Base-by-base conservation (phyloP, 2,797 vertebrate genomes). In the Peromyscus eremicus region DNA sequence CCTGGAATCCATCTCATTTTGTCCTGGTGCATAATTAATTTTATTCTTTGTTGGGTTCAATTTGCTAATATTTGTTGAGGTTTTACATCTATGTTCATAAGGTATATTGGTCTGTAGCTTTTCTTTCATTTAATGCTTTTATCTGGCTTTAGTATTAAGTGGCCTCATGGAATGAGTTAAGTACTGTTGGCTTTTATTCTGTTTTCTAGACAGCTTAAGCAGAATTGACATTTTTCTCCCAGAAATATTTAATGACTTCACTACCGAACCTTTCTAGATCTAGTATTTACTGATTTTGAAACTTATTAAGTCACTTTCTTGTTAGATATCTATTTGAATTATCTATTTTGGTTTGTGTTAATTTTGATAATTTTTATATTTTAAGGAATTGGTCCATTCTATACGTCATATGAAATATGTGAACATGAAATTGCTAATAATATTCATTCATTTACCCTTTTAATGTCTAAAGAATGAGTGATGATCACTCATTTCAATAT, bases 41-140 rank as follows among this genome's bases (percentile, higher is more conserved):
- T 93, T 82, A 75, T 43, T 79, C 21, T 46, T 49, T 91, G 4
- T 86, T 96, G 16, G 32, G 62, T 79, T 91, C 55, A 89, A 37
- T 91, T 97, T 93, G 68, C 29, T 94, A 87, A 70, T 84, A 75
- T 91, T 95, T 96, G n/a, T 93, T 96, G 96, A 96, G 27, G 32
- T 89, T 89, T 86, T 96, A n/a, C 43, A 73, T 95, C 29, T 66
- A 27, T 89, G 37, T 82, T 91, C 64, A 27, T 37, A 83, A 57
- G 21, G 1, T 34, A 89, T 71, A 86, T 68, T 62, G 27, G 27
- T 55, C 60, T 97, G 21, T 77, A 71, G 40, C 23, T 94, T 96
- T 77, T 23, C 8, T 96, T 76, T 96, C 29, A 76, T 82, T 85
- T 79, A 90, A 71, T 68, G 43, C 40, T 29, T 92, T 92, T 75